Evolutionary conservation across 1,140 invertebrate genomes (phyloP), one percentile per base, ranked within the genome.

Genomic region (Sinonovacula constricta): DNA sequence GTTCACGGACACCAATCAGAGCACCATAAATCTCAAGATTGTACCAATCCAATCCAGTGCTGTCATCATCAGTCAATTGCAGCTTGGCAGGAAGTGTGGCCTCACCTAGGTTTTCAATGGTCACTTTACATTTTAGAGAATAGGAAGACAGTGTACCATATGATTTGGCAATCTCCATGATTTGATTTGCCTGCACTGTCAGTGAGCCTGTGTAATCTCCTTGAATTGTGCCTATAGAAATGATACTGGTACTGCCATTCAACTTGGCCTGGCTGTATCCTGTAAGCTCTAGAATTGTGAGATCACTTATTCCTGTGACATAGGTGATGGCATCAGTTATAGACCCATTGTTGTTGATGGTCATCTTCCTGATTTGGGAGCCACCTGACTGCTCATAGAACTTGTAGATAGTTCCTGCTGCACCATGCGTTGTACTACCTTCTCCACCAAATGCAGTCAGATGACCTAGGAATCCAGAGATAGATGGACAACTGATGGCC

Each of bases 121-220:
- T 45, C 22, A 88, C 34, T 69, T 83, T 88, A 77, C 82, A 85
- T 57, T 78, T 81, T 30, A 88, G 70, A 28, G 81, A 81, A 63
- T 81, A 88, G 4, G 85, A 54, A 49, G 82, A 72, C 53, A 81
- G 70, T n/a, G 81, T 86, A 30, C 87, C 87, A 68, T 85, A 87
- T 5, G 72, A 53, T 59, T 79, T 85, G 2, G 85, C 84, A 72
- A 88, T 81, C 22, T 70, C 56, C 33, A 81, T 79, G 7, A 68
- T 57, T 56, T 86, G 85, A 22, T 65, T 69, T 7, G 59, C 26
- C 14, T 81, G 65, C 2, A 88, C 51, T 14, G 56, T 69, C 18
- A 87, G 18, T 3, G 68, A 62, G 12, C 87, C 87, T 33, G 87
- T 80, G 30, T 78, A 78, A 54, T 88, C 87, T 53, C 85, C 85